These are phyloP conservation scores for Discoglossus pictus DNA, from an alignment of 2,797 vertebrate genomes.

Conservation along the genomic window DNA sequence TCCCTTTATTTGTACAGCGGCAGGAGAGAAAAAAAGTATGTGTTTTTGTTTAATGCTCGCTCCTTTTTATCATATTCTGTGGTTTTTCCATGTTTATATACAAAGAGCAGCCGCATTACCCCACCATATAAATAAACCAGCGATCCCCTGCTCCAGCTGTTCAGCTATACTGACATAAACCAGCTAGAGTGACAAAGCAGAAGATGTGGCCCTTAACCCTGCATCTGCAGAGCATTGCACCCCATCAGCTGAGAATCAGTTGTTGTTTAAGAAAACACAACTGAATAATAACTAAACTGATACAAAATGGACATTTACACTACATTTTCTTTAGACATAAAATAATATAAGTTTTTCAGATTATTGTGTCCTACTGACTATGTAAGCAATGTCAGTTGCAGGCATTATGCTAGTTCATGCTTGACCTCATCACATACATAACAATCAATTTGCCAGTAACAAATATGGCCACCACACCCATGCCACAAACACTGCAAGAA, in stretches of 20 bases:
- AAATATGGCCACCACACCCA: too few relatives aligned
- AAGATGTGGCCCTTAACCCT: neutral
- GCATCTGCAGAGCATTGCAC: neutral
- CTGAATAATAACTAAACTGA: too few relatives aligned
- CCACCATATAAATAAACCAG: constrained; percentile 28
- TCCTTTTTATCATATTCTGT: constrained; percentile 44
- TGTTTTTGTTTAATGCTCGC: constrained; percentile 35
- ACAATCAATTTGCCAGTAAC: too few relatives aligned
- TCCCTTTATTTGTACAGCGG: constrained; percentile 41
- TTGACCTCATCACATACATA: too few relatives aligned
- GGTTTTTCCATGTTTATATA: constrained; percentile 46
- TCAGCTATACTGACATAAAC: constrained; percentile 11
- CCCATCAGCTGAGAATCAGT: neutral
- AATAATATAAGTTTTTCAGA: too few relatives aligned
- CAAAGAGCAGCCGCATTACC: constrained; percentile 36
- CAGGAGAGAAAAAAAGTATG: constrained; percentile 37
- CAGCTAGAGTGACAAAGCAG: constrained; percentile 1
- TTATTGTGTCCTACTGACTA: too few relatives aligned
- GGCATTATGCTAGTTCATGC: too few relatives aligned
- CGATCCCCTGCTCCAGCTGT: constrained; percentile 28
- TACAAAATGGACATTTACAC: too few relatives aligned
- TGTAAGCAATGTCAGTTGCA: too few relatives aligned
- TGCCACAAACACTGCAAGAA: too few relatives aligned
- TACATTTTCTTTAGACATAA: too few relatives aligned
- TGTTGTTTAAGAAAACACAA: too few relatives aligned